phyloP scores from a whole-genome alignment of 2,797 vertebrate genomes.

The Kryptolebias ocellatus region DNA sequence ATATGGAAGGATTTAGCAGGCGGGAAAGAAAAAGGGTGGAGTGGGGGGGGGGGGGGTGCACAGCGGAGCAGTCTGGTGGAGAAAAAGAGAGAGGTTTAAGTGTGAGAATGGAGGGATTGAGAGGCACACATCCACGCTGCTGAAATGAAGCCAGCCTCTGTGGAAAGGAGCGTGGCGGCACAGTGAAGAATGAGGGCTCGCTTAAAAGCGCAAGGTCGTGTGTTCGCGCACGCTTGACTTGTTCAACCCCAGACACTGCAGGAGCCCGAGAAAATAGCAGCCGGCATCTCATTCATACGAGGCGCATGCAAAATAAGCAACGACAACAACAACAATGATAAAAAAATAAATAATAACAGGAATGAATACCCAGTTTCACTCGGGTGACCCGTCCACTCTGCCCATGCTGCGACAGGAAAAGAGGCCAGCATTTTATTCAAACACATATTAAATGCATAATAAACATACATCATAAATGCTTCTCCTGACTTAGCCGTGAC shows the following conservation, averaged over 20 bases:
- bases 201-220: conserved; percentile 46
- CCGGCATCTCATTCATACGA: conserved; percentile 48
- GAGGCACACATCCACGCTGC: conserved; percentile 22
- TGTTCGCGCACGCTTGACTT: conserved; percentile 51
- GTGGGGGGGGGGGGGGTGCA: conserved; percentile 10
- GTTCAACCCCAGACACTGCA: conserved; percentile 15
- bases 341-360: not conserved
- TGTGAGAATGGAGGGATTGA: conserved; percentile 43
- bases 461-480: conserved; percentile 12
- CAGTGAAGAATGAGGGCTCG: conserved; percentile 40
- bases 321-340: conserved; percentile 12
- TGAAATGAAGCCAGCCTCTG: conserved; percentile 32
- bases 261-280: conserved; percentile 33
- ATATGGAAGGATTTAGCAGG: conserved; percentile 64
- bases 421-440: conserved; percentile 40
- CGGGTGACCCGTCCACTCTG: conserved; percentile 16
- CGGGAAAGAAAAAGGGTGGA: conserved; percentile 24
- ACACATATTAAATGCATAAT: conserved; percentile 31
- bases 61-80: conserved; percentile 34
- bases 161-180: conserved; percentile 25
- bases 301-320: conserved; percentile 25
- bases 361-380: conserved; percentile 27
- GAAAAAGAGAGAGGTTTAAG: conserved; percentile 38
- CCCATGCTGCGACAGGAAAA: conserved; percentile 4
- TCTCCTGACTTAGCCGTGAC: conserved; percentile 16